Evolutionary conservation across 1,140 invertebrate genomes (phyloP).

Genomic region (Leptoteleia sp.): DNA sequence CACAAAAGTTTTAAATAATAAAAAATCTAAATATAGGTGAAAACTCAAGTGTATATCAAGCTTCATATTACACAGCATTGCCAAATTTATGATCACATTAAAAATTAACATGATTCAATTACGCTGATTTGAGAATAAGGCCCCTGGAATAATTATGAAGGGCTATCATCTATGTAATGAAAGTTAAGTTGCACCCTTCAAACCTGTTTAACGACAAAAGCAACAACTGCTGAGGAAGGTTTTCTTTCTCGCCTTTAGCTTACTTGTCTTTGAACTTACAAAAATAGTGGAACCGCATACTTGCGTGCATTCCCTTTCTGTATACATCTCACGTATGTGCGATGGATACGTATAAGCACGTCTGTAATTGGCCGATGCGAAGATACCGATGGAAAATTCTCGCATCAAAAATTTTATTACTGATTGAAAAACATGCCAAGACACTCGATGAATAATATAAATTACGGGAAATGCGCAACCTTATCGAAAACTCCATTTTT

Average conservation of each 20-base stretch:
- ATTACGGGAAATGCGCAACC: conserved; percentile 40
- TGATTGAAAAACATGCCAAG: conserved; percentile 42
- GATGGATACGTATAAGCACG: conserved; percentile 52
- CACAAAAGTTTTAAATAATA: too few relatives aligned
- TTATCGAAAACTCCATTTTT: conserved; percentile 44
- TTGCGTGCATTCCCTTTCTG: conserved; percentile 58
- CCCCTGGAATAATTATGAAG: conserved; percentile 63
- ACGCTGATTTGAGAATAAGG: too few relatives aligned
- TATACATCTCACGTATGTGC: conserved; percentile 66
- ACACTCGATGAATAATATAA: conserved; percentile 27
- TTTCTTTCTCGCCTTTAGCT: conserved; percentile 61
- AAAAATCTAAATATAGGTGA: too few relatives aligned
- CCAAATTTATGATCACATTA: too few relatives aligned
- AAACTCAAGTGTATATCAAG: too few relatives aligned
- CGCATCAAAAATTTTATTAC: conserved; percentile 48
- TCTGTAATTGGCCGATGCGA: conserved; percentile 57
- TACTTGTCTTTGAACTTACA: conserved; percentile 58
- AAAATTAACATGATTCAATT: too few relatives aligned
- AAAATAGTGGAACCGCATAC: conserved; percentile 70
- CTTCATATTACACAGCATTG: too few relatives aligned
- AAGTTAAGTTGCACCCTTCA: conserved; percentile 57
- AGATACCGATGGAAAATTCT: conserved; percentile 48
- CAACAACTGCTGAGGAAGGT: conserved; percentile 59
- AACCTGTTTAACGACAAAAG: conserved; percentile 77
- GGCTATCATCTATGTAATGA: conserved; percentile 67